A percentile compares a stretch with the other conserved stretches of the same genome.
Conservation (phyloP, 2,113 vertebrate species). For the Cisticola juncidis region DNA sequence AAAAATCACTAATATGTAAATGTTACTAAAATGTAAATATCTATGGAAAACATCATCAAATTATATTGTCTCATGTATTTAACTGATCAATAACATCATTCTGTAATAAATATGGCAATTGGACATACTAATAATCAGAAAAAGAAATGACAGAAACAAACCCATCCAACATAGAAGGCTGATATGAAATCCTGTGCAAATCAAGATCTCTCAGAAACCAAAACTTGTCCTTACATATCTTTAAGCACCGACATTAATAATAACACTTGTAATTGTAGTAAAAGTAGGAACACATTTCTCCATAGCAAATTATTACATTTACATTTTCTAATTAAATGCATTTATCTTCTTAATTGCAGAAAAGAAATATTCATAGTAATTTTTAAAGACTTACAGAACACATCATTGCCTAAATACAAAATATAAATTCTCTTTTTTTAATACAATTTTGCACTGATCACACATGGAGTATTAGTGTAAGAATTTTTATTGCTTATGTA, state of each 20-base stretch:
- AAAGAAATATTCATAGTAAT: background rate
- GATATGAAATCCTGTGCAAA: background rate
- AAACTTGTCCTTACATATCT: background rate
- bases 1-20: background rate
- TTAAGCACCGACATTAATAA: background rate
- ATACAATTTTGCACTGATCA: background rate
- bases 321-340: background rate
- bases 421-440: background rate
- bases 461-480: background rate
- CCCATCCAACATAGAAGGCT: accelerated
- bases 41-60: background rate
- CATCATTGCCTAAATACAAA: background rate
- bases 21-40: too few relatives aligned
- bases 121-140: background rate
- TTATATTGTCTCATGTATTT: background rate
- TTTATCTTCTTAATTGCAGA: background rate
- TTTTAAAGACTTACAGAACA: background rate
- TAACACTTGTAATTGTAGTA: background rate
- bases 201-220: background rate
- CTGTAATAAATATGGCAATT: background rate
- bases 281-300: background rate
- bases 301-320: background rate
- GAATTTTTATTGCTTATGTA: background rate
- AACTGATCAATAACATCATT: background rate
- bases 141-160: background rate